Evolutionary conservation across 2,888 invertebrate genomes (phyloP).

Genomic region (Eucriotettix oculatus): DNA sequence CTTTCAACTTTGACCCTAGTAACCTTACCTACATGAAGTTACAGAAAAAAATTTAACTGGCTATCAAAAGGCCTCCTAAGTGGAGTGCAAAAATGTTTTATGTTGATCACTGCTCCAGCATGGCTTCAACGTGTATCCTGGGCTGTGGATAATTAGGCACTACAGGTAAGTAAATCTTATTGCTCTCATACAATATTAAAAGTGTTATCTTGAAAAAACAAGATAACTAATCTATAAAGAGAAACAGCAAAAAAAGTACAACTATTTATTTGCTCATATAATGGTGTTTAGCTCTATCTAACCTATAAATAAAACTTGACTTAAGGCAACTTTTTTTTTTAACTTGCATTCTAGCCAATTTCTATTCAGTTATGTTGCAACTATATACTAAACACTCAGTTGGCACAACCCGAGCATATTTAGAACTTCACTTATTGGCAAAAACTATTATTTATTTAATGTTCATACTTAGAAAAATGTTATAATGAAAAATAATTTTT

Average conservation of each 20-base stretch:
- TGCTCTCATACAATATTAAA: conserved; percentile 7
- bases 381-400: not conserved
- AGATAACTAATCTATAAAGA: conserved; percentile 6
- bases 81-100: not conserved
- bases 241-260: conserved; percentile 9
- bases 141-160: conserved; percentile 10
- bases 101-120: not conserved
- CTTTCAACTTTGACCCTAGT: too few relatives aligned
- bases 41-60: not conserved
- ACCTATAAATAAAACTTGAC: conserved; percentile 10
- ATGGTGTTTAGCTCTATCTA: conserved; percentile 8
- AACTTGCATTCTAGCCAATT: not conserved
- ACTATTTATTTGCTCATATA: conserved; percentile 1
- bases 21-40: not conserved
- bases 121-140: not conserved
- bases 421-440: too few relatives aligned
- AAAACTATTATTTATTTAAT: too few relatives aligned
- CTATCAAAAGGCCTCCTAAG: not conserved
- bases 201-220: conserved; percentile 1
- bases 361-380: not conserved
- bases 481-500: not conserved
- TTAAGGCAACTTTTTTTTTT: conserved; percentile 13
- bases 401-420: not conserved
- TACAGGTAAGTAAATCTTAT: conserved; percentile 12
- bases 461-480: too few relatives aligned